Conservation (phyloP, 2,888 invertebrate genomes). For the Microplitis manilae region DNA sequence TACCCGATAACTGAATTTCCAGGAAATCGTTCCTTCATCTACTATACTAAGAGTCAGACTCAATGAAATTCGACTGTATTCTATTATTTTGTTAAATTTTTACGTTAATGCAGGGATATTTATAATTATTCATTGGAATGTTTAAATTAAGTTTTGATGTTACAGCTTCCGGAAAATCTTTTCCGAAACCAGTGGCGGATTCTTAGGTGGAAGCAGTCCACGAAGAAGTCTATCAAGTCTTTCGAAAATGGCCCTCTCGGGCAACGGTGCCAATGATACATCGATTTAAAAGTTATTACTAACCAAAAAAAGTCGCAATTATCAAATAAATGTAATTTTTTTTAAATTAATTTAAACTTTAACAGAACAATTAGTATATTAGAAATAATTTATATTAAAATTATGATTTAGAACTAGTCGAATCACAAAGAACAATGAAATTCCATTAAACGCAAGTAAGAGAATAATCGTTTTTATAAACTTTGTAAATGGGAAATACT, state of each 20-base stretch:
- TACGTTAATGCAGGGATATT: background rate
- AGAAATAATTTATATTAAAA: background rate
- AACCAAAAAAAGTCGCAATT: slow-evolving; percentile 10
- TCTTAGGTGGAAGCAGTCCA: slow-evolving; percentile 81
- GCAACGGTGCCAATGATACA: slow-evolving; percentile 65
- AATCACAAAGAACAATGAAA: slow-evolving; percentile 5
- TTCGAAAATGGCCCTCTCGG: slow-evolving; percentile 81
- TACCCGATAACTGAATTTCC: too few species aligned
- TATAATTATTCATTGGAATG: slow-evolving; percentile 1
- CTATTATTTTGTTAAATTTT: background rate
- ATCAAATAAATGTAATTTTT: slow-evolving; percentile 4
- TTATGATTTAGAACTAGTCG: background rate
- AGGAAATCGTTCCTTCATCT: too few species aligned
- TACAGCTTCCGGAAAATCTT: slow-evolving; percentile 91
- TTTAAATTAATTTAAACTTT: background rate
- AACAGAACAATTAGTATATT: background rate
- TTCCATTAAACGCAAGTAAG: background rate
- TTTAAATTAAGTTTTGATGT: slow-evolving; percentile 44
- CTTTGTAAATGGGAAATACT: background rate
- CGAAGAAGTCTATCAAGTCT: slow-evolving; percentile 86
- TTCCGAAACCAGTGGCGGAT: slow-evolving; percentile 81
- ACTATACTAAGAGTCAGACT: too few species aligned
- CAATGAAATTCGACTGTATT: too few species aligned
- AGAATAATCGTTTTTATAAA: background rate
- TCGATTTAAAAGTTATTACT: slow-evolving; percentile 49